phyloP scores from a whole-genome alignment of 1,140 invertebrate genomes.

The Nephila pilipes region DNA sequence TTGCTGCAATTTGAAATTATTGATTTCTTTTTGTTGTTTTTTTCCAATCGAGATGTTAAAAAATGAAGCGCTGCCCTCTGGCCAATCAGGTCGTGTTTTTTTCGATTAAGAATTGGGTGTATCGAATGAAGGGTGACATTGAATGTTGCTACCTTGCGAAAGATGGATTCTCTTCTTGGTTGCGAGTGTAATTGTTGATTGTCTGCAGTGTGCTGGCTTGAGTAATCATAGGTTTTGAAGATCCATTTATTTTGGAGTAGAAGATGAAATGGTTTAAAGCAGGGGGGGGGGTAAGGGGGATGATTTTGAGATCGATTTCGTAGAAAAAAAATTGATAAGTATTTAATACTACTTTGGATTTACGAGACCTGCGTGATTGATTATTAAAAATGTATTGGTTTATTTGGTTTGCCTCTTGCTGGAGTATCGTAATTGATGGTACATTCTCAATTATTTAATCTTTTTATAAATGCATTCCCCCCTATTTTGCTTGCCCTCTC shows the following conservation, averaged over 20 bases:
- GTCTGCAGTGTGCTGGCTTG: background rate
- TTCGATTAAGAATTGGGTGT: conserved; percentile 15
- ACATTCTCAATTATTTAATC: background rate
- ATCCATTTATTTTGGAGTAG: background rate
- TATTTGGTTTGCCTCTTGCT: background rate
- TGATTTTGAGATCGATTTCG: background rate
- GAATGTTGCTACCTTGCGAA: background rate
- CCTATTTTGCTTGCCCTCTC: no score
- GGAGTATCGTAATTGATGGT: background rate
- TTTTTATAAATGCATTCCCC: background rate
- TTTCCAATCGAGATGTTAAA: background rate
- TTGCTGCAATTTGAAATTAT: conserved; percentile 35
- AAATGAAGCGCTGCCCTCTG: background rate
- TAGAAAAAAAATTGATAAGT: background rate
- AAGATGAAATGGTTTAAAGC: background rate
- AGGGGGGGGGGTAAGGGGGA: background rate
- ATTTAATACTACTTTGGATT: background rate
- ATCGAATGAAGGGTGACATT: background rate
- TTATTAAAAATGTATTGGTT: background rate
- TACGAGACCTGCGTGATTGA: no score
- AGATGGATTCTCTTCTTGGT: background rate
- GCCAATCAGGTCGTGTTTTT: background rate
- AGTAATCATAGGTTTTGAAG: background rate
- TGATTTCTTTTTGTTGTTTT: background rate
- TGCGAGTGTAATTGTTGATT: background rate